Base-by-base conservation (phyloP, 2,888 invertebrate genomes). In the Heliconius ismenius region DNA sequence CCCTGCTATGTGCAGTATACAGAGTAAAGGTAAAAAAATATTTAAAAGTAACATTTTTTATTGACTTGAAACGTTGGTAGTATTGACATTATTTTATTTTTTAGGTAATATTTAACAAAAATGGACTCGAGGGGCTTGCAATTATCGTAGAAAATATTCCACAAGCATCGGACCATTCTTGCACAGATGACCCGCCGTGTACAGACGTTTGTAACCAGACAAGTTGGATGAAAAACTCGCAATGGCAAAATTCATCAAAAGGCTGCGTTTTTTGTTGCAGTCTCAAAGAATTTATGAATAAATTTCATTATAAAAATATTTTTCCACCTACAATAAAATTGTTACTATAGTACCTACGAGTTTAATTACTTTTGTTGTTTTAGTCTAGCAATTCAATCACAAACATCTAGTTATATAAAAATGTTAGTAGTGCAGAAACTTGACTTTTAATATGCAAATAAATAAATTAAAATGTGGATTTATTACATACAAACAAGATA, bases 261-360 rank as follows among this genome's bases (percentile, higher is more conserved):
- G 91, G 90, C 0, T 90, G 83, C 68, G 86, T 83, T 0, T 90
- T 84, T 73, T 91, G 91, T 72, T 91, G 91, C 77, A 64, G n/a
- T 1, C 74, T 88, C 0, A 28, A 64, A 0, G 83, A 85, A 0
- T 89, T 90, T 67, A 74, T 76, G 76, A 32, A 1, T 7, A 36
- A 28, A 15, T 78, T 78, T 58, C 11, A 73, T 24, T 78, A 75
- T 54, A 2, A 73, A n/a, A 49, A 43, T 18, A 9, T 75, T 6
- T 75, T 78, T 63, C 28, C 73, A 62, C 4, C 1, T 26, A 26
- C 24, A 13, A n/a, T n/a, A 36, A 32, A 43, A 24, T 28, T 62
- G 36, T 63, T 73, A 63, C 3, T 26, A 26, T 69, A 54, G 28
- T 32, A 32, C 28, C 28, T 28, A 28, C 32, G 32, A 32, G 32